phyloP scores from a whole-genome alignment of 2,888 invertebrate genomes.

The Colostygia pectinataria region DNA sequence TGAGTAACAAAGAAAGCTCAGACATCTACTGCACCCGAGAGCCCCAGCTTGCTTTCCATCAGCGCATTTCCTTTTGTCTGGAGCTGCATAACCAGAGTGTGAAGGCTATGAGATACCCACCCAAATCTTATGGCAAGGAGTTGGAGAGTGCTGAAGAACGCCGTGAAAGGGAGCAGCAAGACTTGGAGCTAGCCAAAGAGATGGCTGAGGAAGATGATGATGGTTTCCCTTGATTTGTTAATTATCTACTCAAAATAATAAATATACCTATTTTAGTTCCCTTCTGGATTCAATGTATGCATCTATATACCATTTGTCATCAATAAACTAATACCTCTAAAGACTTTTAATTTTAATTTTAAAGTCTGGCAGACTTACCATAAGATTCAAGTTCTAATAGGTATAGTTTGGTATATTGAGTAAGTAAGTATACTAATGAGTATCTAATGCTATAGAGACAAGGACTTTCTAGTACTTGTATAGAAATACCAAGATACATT shows the following conservation, averaged over 20 bases:
- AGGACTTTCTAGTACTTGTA: too few species aligned
- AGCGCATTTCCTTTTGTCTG: slow-evolving; percentile 97
- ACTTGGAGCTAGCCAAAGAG: slow-evolving; percentile 99
- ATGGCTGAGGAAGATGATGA: slow-evolving; percentile 99
- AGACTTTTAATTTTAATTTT: too few species aligned
- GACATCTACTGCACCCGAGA: slow-evolving; percentile 98
- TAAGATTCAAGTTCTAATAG: too few species aligned
- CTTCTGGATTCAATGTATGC: slow-evolving; percentile 42
- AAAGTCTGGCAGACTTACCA: too few species aligned
- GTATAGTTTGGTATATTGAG: too few species aligned
- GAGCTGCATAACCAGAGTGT: slow-evolving; percentile 99
- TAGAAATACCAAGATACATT: too few species aligned
- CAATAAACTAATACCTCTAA: slow-evolving; percentile 19
- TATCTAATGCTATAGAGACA: too few species aligned
- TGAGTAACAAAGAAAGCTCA: slow-evolving; percentile 98
- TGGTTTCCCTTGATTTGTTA: slow-evolving; percentile 84
- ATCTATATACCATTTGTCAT: slow-evolving; percentile 25
- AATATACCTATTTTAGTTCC: slow-evolving; percentile 31
- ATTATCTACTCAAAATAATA: slow-evolving; percentile 30
- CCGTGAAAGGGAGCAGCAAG: slow-evolving; percentile 97
- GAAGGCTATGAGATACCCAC: slow-evolving; percentile 99
- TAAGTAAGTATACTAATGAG: too few species aligned
- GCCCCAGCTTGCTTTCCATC: slow-evolving; percentile 97
- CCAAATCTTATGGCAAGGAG: slow-evolving; percentile 99
- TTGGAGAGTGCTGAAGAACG: slow-evolving; percentile 98